Conservation (phyloP, 64 coral and sea anemone genomes). For the Montipora efflorescens region DNA sequence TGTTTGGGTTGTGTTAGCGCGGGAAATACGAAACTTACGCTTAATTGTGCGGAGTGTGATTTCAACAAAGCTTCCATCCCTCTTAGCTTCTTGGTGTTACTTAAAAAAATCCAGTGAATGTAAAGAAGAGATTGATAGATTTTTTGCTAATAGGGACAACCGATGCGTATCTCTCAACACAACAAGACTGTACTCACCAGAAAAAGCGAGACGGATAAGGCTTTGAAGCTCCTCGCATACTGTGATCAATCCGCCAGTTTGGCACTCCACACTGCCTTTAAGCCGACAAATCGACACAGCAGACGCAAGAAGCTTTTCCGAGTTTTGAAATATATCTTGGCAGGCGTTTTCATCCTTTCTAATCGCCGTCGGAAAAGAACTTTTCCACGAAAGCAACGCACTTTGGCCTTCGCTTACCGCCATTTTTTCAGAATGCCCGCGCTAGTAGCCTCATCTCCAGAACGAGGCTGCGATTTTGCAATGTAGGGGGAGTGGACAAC, state of each 20-base stretch:
- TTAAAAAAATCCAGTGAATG: too few relatives aligned
- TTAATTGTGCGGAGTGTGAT: too few relatives aligned
- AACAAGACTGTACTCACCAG: slow-evolving; percentile 58
- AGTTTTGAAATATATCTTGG: slow-evolving; percentile 89
- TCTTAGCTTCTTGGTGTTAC: too few relatives aligned
- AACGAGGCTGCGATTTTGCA: neutral
- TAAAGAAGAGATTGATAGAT: too few relatives aligned
- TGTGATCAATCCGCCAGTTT: slow-evolving; percentile 95
- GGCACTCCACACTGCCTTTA: slow-evolving; percentile 94
- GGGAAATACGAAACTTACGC: too few relatives aligned
- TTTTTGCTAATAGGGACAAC: too few relatives aligned
- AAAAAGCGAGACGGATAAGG: slow-evolving; percentile 78
- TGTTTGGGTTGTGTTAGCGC: too few relatives aligned
- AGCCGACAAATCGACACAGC: slow-evolving; percentile 98
- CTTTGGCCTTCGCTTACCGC: slow-evolving; percentile 59
- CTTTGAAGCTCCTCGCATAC: slow-evolving; percentile 96
- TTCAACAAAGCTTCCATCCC: too few relatives aligned
- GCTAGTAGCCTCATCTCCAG: neutral
- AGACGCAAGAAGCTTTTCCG: slow-evolving; percentile 95
- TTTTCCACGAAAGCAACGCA: slow-evolving; percentile 51
- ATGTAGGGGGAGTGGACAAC: too few relatives aligned
- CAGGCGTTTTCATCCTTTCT: slow-evolving; percentile 67
- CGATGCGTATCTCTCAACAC: neutral
- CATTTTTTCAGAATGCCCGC: slow-evolving; percentile 68
- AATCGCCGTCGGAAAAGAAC: slow-evolving; percentile 83